Conservation (phyloP, 2,888 invertebrate genomes). For the Eutolmus rufibarbis region DNA sequence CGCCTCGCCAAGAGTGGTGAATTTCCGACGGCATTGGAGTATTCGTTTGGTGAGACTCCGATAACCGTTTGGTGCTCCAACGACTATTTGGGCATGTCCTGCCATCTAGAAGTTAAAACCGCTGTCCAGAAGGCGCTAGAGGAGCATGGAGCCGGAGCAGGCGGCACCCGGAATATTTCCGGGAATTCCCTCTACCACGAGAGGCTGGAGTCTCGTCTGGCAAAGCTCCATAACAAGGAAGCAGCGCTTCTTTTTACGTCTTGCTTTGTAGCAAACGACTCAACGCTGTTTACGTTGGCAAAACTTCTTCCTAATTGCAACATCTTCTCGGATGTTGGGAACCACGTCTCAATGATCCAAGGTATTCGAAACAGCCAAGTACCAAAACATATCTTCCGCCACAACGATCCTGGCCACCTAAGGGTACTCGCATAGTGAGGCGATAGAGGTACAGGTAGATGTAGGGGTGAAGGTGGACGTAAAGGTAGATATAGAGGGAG, state of each 20-base stretch:
- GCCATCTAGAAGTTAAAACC: conserved; percentile 83
- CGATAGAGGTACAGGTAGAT: too few relatives aligned
- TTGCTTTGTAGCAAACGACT: conserved; percentile 97
- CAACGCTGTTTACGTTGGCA: conserved; percentile 91
- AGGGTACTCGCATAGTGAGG: too few relatives aligned
- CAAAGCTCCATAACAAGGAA: conserved; percentile 88
- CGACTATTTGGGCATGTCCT: conserved; percentile 96
- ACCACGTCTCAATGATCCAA: conserved; percentile 98
- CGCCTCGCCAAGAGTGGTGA: conserved; percentile 79
- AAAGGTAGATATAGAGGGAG: too few relatives aligned
- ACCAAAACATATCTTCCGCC: conserved; percentile 91
- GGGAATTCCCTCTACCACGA: conserved; percentile 94
- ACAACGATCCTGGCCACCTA: conserved; percentile 91
- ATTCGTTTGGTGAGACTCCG: conserved; percentile 77
- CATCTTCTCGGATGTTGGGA: conserved; percentile 94
- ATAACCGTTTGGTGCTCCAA: conserved; percentile 99
- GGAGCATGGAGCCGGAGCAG: conserved; percentile 90
- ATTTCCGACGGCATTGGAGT: conserved; percentile 89
- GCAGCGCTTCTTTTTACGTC: conserved; percentile 92
- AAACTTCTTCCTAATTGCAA: conserved; percentile 87
- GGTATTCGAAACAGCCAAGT: conserved; percentile 93
- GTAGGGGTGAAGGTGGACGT: too few relatives aligned
- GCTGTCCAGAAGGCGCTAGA: conserved; percentile 84
- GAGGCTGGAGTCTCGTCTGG: conserved; percentile 82
- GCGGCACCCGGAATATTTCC: conserved; percentile 96